Percentiles rank a stretch among this genome's conserved stretches.
phyloP scores from a whole-genome alignment of 1,140 invertebrate genomes.

The Drosophila kepulauana region DNA sequence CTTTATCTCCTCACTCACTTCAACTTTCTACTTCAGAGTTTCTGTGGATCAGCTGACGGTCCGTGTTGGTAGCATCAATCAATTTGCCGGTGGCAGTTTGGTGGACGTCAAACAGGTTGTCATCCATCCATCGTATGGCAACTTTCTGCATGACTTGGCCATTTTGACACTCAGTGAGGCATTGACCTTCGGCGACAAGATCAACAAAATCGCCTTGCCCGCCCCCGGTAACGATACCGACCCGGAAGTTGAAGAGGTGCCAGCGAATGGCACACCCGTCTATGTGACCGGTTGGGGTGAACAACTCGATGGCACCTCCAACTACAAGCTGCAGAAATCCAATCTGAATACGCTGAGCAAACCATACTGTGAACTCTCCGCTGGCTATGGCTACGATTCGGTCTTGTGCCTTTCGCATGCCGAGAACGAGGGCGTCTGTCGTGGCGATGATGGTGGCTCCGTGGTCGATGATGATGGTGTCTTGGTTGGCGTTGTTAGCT shows the following conservation, averaged over 20 bases:
- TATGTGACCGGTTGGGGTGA: constrained; percentile 73
- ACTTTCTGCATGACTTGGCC: constrained; percentile 85
- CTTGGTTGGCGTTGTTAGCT: constrained; percentile 62
- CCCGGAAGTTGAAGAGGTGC: constrained; percentile 22
- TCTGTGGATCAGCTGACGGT: constrained; percentile 26
- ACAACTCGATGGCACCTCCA: constrained; percentile 41
- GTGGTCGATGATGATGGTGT: constrained; percentile 55
- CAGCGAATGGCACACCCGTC: constrained; percentile 63
- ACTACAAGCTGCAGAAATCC: constrained; percentile 70
- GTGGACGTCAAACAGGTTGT: constrained; percentile 40
- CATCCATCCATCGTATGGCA: constrained; percentile 84
- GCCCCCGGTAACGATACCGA: constrained; percentile 21
- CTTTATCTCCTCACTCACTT: background rate
- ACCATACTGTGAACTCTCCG: constrained; percentile 55
- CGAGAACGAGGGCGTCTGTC: constrained; percentile 66
- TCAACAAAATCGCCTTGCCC: constrained; percentile 74
- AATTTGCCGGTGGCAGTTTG: constrained; percentile 71
- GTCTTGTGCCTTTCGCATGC: constrained; percentile 58
- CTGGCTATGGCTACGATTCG: constrained; percentile 70
- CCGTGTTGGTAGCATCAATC: constrained; percentile 78
- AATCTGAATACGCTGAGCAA: constrained; percentile 58
- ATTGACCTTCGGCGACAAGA: constrained; percentile 69
- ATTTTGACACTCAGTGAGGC: constrained; percentile 80
- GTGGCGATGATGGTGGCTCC: constrained; percentile 67
- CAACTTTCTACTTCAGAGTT: constrained; percentile 35